These are phyloP conservation scores for Andricus grossulariae DNA, from an alignment of 1,140 invertebrate genomes.

Conservation along the genomic window DNA sequence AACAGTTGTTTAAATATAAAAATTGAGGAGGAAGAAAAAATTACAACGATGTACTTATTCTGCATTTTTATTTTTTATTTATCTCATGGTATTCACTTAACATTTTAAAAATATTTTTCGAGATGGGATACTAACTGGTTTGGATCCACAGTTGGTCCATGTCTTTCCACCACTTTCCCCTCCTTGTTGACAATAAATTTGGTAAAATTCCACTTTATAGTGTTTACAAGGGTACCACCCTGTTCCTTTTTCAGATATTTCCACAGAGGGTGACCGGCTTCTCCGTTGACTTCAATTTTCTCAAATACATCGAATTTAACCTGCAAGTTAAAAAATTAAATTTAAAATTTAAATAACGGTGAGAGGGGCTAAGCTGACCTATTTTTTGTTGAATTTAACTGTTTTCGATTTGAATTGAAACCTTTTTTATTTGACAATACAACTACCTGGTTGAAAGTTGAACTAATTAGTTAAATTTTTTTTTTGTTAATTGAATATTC, in stretches of 20 bases:
- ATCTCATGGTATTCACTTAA: no score
- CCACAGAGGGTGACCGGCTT: conserved; percentile 89
- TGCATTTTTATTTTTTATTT: no score
- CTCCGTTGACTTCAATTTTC: conserved; percentile 93
- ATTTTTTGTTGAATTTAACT: no score
- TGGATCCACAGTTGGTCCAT: conserved; percentile 88
- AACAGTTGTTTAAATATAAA: no score
- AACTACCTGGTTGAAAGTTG: no score
- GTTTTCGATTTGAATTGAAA: no score
- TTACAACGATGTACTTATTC: no score
- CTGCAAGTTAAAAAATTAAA: conserved; percentile 50
- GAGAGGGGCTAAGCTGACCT: no score
- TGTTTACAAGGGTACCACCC: conserved; percentile 83
- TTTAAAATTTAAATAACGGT: background rate
- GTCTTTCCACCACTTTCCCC: conserved; percentile 91
- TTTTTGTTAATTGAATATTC: no score
- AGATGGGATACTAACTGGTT: conserved; percentile 78
- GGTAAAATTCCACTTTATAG: conserved; percentile 99
- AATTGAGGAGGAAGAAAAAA: no score
- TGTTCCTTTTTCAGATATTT: conserved; percentile 92
- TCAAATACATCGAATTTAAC: conserved; percentile 78
- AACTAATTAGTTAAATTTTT: no score
- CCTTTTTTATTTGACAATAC: no score
- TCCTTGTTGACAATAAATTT: conserved; percentile 96
- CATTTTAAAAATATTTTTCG: conserved; percentile 81